Evolutionary conservation across 2,888 invertebrate genomes (phyloP).

Genomic region (Polymixis flavicincta): DNA sequence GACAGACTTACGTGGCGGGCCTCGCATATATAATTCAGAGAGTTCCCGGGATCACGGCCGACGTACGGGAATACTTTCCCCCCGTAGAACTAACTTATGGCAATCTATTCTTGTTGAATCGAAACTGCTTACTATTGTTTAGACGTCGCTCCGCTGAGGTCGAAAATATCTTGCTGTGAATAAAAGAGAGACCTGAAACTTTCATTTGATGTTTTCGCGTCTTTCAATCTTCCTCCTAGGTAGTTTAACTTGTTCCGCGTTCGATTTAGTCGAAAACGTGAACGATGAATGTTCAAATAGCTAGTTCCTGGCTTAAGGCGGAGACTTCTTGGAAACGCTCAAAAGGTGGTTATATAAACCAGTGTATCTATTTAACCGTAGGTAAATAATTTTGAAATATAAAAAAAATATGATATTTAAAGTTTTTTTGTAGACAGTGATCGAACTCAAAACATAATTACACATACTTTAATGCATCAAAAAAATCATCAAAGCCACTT

Average conservation of each 20-base stretch:
- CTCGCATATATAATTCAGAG: slow-evolving; percentile 88
- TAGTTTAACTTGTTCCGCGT: slow-evolving; percentile 15
- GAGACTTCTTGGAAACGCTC: no score
- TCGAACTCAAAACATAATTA: no score
- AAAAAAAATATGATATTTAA: no score
- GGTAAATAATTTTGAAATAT: no score
- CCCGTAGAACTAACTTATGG: slow-evolving; percentile 75
- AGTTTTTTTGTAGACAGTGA: no score
- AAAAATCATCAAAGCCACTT: no score
- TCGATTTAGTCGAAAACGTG: neutral
- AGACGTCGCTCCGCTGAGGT: slow-evolving; percentile 48
- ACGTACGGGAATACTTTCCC: slow-evolving; percentile 77
- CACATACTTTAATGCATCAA: no score
- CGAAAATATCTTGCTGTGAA: slow-evolving; percentile 61
- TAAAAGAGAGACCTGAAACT: slow-evolving; percentile 59
- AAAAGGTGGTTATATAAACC: no score
- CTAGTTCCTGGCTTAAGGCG: slow-evolving; percentile 5
- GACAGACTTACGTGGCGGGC: slow-evolving; percentile 82
- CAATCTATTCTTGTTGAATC: slow-evolving; percentile 78
- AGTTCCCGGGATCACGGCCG: slow-evolving; percentile 70
- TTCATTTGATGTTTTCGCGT: slow-evolving; percentile 54
- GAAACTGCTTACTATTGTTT: slow-evolving; percentile 68
- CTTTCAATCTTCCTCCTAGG: slow-evolving; percentile 42
- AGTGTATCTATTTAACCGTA: no score
- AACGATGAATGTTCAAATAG: slow-evolving; percentile 6